Base-by-base conservation (phyloP, 2,888 invertebrate species). In the Perizoma flavofasciatum region DNA sequence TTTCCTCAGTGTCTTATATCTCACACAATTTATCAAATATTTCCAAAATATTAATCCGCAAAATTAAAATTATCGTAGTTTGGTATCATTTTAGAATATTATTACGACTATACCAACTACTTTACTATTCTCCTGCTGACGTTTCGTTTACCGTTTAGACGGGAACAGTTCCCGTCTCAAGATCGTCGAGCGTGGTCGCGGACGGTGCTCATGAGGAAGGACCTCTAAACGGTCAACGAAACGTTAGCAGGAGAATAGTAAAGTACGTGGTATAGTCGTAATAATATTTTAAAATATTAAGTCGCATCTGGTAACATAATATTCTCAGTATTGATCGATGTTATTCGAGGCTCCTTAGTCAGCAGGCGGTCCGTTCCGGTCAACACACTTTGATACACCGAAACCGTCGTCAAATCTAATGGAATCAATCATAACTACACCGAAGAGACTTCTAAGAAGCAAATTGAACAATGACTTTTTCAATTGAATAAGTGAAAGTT, bases 371-470 rank as follows among this genome's bases (percentile, higher is more conserved):
- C 88, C 75, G 67, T 70, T 69, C 82, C 81, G 81, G 84, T 88
- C 86, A 86, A 83, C 85, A 86, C 81, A 85, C 85, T 88, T 86
- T 87, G 87, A 86, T 88, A 83, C 79, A 85, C 88, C 88, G 86
- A 86, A 86, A 82, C 82, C 83, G 82, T 84, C 83, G 80, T 77
- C 77, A 75, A 74, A 79, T 85, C 84, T 86, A 86, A 88, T 87
- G 78, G 84, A 90, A 88, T 89, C 86, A 86, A 90, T 89, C 89
- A 89, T 89, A 87, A 85, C 83, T 82, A 86, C 84, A 82, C 77
- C 78, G 75, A 73, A 66, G 72, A 67, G 72, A 73, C 76, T 75
- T 74, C 68, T 67, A 69, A 65, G 67, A 66, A 57, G 64, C 61
- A 66, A 68, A 71, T 70, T 65, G 70, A 75, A 77, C 63, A 67